Evolutionary conservation across 2,888 invertebrate species (phyloP).

Genomic region (Xestia ashworthii): DNA sequence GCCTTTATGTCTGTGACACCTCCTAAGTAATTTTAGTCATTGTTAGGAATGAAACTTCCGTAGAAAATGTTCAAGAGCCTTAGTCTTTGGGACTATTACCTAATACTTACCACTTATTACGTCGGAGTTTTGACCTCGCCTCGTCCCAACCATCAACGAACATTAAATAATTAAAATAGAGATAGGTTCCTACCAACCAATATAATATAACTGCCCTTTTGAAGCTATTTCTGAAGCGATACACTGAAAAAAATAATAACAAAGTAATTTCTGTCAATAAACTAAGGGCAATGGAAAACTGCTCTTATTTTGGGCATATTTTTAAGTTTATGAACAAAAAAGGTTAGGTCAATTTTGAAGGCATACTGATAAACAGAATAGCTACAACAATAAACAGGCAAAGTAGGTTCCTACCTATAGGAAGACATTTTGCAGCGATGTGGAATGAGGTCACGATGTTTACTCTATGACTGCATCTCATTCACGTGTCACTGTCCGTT

Average conservation of each 20-base stretch:
- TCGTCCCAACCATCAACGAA: background rate
- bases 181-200: no score
- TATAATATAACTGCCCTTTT: background rate
- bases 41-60: background rate
- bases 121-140: constrained; percentile 5
- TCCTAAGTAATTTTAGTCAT: background rate
- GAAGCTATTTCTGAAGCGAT: background rate
- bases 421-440: constrained; percentile 19
- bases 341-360: background rate
- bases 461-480: constrained; percentile 15
- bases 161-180: background rate
- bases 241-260: background rate
- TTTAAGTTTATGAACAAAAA: background rate
- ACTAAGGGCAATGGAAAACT: background rate
- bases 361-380: background rate
- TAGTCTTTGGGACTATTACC: background rate
- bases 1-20: background rate
- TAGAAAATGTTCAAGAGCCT: background rate
- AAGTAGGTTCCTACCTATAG: background rate
- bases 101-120: constrained; percentile 4
- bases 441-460: constrained; percentile 42
- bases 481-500: constrained; percentile 12
- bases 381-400: background rate
- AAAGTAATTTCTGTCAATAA: background rate
- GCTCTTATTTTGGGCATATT: background rate